Conservation (phyloP, 2,797 vertebrate genomes). For the Phalanger gymnotis region DNA sequence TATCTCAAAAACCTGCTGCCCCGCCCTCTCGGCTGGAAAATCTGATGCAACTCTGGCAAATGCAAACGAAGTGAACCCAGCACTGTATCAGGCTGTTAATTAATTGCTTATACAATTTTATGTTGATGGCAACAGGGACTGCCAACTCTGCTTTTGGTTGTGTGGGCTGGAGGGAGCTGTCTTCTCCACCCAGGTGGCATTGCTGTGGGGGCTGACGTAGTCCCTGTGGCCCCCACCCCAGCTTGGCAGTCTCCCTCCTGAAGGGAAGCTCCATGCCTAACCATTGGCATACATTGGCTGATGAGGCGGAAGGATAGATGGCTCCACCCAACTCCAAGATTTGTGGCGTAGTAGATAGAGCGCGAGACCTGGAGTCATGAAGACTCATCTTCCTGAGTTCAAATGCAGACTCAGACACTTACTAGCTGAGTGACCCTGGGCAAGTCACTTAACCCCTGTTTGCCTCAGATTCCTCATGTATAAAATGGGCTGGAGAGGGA, state of each 20-base stretch:
- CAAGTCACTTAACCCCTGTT: neutral
- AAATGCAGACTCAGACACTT: neutral
- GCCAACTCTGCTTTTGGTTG: conserved; percentile 33
- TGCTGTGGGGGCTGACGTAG: neutral
- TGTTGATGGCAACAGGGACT: conserved; percentile 40
- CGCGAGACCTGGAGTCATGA: neutral
- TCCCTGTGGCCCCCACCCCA: neutral
- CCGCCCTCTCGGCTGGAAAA: conserved; percentile 69
- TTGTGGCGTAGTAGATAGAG: neutral
- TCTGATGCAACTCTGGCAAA: conserved; percentile 39
- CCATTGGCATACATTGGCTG: neutral
- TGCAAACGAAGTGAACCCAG: conserved; percentile 36
- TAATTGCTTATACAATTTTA: conserved; percentile 60
- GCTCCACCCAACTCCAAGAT: neutral
- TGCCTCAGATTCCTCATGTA: neutral
- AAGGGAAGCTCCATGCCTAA: neutral
- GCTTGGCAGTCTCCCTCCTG: neutral
- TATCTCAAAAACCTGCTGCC: conserved; percentile 74
- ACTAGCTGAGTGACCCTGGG: neutral
- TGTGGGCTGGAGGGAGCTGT: neutral
- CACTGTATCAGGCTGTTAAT: conserved; percentile 51
- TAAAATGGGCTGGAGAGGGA: neutral
- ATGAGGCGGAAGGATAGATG: neutral
- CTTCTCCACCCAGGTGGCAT: neutral
- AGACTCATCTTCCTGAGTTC: neutral